Evolutionary conservation across 2,113 vertebrate species (phyloP).

Genomic region (Ameiurus melas): DNA sequence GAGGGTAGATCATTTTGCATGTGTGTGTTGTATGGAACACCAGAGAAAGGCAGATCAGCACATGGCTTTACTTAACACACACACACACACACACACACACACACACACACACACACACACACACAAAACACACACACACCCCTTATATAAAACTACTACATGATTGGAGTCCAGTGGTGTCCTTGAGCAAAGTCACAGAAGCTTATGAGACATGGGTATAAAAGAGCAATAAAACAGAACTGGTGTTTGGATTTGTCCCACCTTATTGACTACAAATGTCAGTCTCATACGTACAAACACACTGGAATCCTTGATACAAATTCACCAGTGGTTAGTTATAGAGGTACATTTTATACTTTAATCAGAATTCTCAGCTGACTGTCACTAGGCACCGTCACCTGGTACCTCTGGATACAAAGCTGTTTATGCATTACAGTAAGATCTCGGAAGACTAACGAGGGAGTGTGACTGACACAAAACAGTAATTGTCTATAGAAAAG

Average conservation of each 20-base stretch:
- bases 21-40: constrained; percentile 27
- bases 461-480: constrained; percentile 19
- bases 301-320: not conserved
- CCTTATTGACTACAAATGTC: not conserved
- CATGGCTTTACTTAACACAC: not conserved
- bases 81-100: not conserved
- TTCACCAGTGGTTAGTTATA: not conserved
- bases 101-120: not conserved
- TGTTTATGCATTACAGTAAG: constrained; percentile 47
- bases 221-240: not conserved
- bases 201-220: not conserved
- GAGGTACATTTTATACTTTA: constrained; percentile 26
- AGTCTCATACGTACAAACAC: not conserved
- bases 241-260: not conserved
- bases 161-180: constrained; percentile 17
- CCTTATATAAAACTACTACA: constrained; percentile 15
- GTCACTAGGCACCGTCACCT: constrained; percentile 44
- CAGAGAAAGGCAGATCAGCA: not conserved
- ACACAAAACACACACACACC: not conserved
- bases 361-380: constrained; percentile 44
- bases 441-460: constrained; percentile 34
- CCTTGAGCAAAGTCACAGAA: constrained; percentile 38
- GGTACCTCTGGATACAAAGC: constrained; percentile 39
- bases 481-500: constrained; percentile 28
- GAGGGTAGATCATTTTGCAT: constrained; percentile 42